Evolutionary conservation across 2,113 vertebrate species (phyloP).

Genomic region (Carassius gibelio): DNA sequence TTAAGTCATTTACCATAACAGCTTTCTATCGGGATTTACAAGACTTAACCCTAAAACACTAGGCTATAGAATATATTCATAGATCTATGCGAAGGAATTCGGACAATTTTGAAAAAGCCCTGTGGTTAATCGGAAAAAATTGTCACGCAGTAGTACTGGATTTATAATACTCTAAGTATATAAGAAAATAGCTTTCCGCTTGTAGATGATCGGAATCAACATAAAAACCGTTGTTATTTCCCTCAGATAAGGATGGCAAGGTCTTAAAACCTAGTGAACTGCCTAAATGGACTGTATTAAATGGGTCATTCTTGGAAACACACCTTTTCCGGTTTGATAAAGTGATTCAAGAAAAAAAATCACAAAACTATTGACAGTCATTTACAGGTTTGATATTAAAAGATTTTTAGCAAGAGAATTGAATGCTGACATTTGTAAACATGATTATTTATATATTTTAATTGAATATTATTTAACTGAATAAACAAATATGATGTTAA

Average conservation of each 20-base stretch:
- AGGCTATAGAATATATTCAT: neutral
- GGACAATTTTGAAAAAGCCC: neutral
- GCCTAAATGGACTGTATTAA: neutral
- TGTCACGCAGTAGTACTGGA: neutral
- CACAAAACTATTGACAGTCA: too few species aligned
- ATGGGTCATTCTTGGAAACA: neutral
- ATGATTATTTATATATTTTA: neutral
- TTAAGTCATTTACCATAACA: neutral
- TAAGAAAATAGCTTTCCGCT: neutral
- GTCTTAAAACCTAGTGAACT: neutral
- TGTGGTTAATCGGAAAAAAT: neutral
- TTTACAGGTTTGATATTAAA: neutral
- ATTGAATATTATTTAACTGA: neutral
- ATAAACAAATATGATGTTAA: neutral
- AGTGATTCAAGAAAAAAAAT: neutral
- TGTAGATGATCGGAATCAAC: neutral
- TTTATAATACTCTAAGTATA: neutral
- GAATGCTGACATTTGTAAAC: neutral
- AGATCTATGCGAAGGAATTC: neutral
- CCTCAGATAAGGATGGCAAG: neutral
- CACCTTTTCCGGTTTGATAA: neutral
- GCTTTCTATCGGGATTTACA: neutral
- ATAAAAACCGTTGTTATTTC: neutral
- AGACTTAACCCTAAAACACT: neutral
- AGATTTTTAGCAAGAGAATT: neutral